Base-by-base conservation (phyloP, 2,113 vertebrate species). In the Proterorhinus semilunaris region DNA sequence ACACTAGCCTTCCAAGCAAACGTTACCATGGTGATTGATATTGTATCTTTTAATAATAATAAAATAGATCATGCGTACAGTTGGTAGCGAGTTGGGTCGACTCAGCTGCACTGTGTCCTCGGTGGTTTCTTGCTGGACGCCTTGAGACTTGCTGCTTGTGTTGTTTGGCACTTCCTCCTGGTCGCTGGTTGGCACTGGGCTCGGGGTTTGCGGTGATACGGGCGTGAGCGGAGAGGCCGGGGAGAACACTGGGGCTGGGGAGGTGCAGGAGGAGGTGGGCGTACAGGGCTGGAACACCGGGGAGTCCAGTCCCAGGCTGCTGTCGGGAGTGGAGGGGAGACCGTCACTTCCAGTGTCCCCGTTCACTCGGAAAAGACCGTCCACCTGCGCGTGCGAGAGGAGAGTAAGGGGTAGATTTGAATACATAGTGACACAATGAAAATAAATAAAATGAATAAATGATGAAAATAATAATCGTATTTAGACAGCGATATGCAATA, bases 321-420 rank as follows among this genome's bases (percentile, higher is more conserved):
- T 91, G 10, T 93, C 91, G 16, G 83, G 78, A 8, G 73, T 65
- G 55, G 66, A 9, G 61, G 90, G 82, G 1, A 86, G 86, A 69
- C 86, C 46, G 0, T 76, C 79, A 44, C 91, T 86, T 43, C 71
- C 76, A 1, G 70, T 3, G 16, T 87, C 87, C 74, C 96, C 95
- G 49, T 97, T 98, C 85, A 96, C 61, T 68, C 89, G 93, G 73
- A 93, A 78, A 84, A 93, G 94, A 86, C 92, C 91, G 51, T 96
- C 93, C 74, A 84, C 91, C 96, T 98, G 58, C 27, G 27, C 27
- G 4, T 5, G 27, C 27, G 3, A 36, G 27, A 36, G 27, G 27
- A 36, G 4, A 36, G 27, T 36, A 36, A 36, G 27, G 27, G 27
- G 2, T 36, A 36, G 27, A 36, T 36, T 36, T 36, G 27, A 36